These are phyloP conservation scores for Antedon mediterranea DNA, from an alignment of 53 echinoderm and acorn worm genomes.

Conservation along the genomic window DNA sequence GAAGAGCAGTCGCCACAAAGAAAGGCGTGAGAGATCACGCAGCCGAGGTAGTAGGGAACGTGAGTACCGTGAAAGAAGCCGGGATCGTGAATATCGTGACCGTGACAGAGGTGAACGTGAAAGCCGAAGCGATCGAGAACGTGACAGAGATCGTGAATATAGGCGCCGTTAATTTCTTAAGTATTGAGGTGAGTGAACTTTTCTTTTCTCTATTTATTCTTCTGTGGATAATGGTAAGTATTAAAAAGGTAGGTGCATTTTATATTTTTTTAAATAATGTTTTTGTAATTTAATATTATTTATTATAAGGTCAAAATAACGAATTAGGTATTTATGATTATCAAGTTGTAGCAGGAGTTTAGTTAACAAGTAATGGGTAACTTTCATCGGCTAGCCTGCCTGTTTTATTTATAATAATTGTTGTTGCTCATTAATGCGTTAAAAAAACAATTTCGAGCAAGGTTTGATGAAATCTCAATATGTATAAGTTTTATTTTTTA, in stretches of 20 bases:
- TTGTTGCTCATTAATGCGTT: no score
- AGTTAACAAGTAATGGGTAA: no score
- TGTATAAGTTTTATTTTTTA: no score
- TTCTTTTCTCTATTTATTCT: conserved; percentile 4
- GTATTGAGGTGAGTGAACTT: conserved; percentile 5
- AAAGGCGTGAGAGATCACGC: conserved; percentile 60
- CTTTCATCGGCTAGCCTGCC: no score
- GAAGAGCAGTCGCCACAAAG: conserved; percentile 71
- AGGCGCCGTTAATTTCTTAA: conserved; percentile 44
- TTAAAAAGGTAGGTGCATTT: background rate
- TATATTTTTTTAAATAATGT: background rate
- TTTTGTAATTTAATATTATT: no score
- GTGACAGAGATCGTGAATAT: conserved; percentile 39
- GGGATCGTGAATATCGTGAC: conserved; percentile 52
- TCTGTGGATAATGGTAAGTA: background rate
- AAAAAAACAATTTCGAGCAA: no score
- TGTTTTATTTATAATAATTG: no score
- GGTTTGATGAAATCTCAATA: no score
- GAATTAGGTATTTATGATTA: no score
- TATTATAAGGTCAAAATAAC: no score
- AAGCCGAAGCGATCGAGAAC: conserved; percentile 50
- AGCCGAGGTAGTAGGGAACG: conserved; percentile 40
- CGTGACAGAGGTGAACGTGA: conserved; percentile 47
- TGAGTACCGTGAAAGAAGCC: conserved; percentile 71
- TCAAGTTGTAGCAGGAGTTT: no score